Evolutionary conservation across 2,113 vertebrate species (phyloP), one percentile per base, ranked within the genome.

Genomic region (Tylochromis polylepis): DNA sequence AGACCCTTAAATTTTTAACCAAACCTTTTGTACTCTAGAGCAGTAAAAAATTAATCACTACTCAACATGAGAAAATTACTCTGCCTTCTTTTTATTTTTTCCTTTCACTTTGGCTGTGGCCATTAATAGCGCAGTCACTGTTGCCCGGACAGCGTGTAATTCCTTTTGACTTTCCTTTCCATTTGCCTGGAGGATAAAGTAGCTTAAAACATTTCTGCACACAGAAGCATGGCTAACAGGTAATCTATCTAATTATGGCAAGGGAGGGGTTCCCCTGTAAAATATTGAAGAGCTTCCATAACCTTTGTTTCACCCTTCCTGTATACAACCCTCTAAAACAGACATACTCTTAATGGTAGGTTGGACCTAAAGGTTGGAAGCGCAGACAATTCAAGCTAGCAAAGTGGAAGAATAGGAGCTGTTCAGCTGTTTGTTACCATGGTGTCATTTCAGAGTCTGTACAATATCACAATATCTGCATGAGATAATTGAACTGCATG

Each of bases 241-340:
- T 99, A 99, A 99, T 98, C 96, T 98, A 97, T 97, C 98, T 99
- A 99, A 99, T 99, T 98, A 98, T 96, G 96, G 96, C 94, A 96
- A 96, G 93, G 96, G 97, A 97, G 96, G 96, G 97, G 96, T 97
- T 97, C 96, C 96, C 96, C 93, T 96, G 95, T 98, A 97, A 98
- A 98, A 98, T 96, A 98, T 97, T 97, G 94, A 97, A 97, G 96
- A 97, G 97, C 93, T 95, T 96, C 96, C 87, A 93, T 98, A 98
- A 98, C 98, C 98, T 98, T 96, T 91, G 95, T 96, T 97, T 99
- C 98, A 98, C 97, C 97, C 97, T 97, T 94, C 95, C 97, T 94
- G 90, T 93, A 96, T 93, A 96, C n/a, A 94, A 94, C 95, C 95
- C 95, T 96, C 96, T 94, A 95, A 97, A 96, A 96, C 95, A 94